Conservation (phyloP, 2,113 vertebrate genomes). For the Ondatra zibethicus region DNA sequence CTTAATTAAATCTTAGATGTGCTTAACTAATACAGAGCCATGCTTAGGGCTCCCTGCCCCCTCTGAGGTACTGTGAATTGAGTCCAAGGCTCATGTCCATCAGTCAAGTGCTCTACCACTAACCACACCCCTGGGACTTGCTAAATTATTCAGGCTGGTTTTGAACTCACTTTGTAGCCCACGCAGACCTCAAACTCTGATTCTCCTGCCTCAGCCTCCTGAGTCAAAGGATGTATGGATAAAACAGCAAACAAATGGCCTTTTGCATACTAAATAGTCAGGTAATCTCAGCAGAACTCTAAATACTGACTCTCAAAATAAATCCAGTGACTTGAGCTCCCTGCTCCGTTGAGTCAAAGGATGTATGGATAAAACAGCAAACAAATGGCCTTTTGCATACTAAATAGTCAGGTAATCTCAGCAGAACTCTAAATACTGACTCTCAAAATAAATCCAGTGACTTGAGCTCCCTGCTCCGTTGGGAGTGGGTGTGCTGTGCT, state of each 20-base stretch:
- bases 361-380: not conserved
- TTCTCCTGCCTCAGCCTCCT: not conserved
- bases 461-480: not conserved
- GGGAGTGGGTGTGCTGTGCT: not conserved
- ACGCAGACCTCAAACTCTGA: not conserved
- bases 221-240: not conserved
- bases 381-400: not conserved
- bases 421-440: not conserved
- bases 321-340: not conserved
- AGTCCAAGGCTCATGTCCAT: not conserved
- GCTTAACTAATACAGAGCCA: constrained; percentile 40
- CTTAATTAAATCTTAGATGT: constrained; percentile 33
- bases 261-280: constrained; percentile 8
- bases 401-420: constrained; percentile 5
- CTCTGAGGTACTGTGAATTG: not conserved
- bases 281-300: not conserved
- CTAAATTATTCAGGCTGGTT: not conserved
- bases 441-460: not conserved
- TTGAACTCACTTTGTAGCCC: not conserved
- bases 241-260: not conserved
- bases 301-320: not conserved
- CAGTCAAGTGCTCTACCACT: not conserved
- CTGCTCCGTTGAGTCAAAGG: not conserved
- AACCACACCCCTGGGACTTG: not conserved
- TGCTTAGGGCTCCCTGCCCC: not conserved